A percentile compares a stretch with the other conserved stretches of the same genome.
These are phyloP conservation scores for Silurus asotus DNA, from an alignment of 2,113 vertebrate species.

Conservation along the genomic window DNA sequence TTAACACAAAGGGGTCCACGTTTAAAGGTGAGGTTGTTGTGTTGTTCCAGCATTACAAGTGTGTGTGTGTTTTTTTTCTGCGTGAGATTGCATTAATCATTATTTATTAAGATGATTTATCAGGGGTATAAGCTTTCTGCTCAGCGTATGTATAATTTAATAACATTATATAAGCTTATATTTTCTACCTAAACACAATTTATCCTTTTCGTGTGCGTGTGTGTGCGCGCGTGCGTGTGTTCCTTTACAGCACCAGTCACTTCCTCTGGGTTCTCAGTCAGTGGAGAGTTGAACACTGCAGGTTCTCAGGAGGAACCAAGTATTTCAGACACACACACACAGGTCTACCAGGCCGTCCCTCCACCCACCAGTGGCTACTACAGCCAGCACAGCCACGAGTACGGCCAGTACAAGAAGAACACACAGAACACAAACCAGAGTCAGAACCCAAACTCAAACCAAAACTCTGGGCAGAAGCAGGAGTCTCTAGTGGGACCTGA, in stretches of 20 bases:
- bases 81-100: no score
- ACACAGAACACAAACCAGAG: background rate
- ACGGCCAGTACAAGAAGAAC: slow-evolving; percentile 45
- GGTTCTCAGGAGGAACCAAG: slow-evolving; percentile 12
- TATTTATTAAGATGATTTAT: no score
- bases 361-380: slow-evolving; percentile 44
- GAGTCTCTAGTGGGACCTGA: slow-evolving; percentile 52
- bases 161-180: no score
- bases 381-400: slow-evolving; percentile 48
- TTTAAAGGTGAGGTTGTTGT: slow-evolving; percentile 20
- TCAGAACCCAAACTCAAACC: background rate
- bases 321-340: background rate
- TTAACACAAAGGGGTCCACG: slow-evolving; percentile 28
- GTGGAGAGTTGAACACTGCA: background rate
- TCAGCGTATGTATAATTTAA: background rate
- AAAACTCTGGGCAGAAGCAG: slow-evolving; percentile 24
- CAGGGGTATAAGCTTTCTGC: background rate
- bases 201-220: background rate
- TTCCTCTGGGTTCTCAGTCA: background rate
- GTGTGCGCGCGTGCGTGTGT: background rate
- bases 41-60: background rate
- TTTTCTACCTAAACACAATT: background rate
- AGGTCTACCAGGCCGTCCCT: slow-evolving; percentile 47
- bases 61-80: background rate
- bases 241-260: background rate